phyloP scores from a whole-genome alignment of 2,888 invertebrate species.

The Polia nebulosa region DNA sequence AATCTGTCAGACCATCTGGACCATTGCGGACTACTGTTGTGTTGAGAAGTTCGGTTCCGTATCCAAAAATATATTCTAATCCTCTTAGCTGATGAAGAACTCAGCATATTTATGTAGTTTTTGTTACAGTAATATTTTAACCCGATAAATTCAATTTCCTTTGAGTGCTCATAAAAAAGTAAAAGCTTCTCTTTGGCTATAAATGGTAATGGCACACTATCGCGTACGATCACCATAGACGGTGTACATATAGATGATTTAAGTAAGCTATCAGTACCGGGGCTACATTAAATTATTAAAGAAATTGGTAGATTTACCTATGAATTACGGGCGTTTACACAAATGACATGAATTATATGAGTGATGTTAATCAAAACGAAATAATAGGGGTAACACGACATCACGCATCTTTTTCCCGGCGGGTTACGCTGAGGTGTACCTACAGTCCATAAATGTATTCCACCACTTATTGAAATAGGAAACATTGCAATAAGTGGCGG shows the following conservation, averaged over 20 bases:
- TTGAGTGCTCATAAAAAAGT: constrained; percentile 62
- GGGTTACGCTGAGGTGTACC: no score
- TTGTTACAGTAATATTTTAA: constrained; percentile 51
- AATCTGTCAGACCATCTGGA: not conserved
- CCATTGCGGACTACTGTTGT: not conserved
- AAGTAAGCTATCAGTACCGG: not conserved
- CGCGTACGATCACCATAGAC: constrained; percentile 20
- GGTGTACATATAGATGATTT: not conserved
- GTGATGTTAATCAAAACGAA: no score
- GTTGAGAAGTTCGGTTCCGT: constrained; percentile 7
- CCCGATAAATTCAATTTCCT: constrained; percentile 60
- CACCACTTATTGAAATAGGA: no score
- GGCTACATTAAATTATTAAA: not conserved
- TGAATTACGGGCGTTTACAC: not conserved
- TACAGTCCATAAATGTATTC: no score
- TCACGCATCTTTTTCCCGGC: no score
- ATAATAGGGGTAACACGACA: no score
- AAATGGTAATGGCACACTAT: constrained; percentile 47
- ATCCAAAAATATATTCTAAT: constrained; percentile 19
- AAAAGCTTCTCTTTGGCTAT: constrained; percentile 42
- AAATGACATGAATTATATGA: not conserved
- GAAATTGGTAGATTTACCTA: not conserved
- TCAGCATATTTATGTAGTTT: constrained; percentile 36
- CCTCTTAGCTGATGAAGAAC: constrained; percentile 52
- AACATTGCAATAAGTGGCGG: no score